Evolutionary conservation across 2,797 vertebrate genomes (phyloP).

Genomic region (Lagocephalus sceleratus): DNA sequence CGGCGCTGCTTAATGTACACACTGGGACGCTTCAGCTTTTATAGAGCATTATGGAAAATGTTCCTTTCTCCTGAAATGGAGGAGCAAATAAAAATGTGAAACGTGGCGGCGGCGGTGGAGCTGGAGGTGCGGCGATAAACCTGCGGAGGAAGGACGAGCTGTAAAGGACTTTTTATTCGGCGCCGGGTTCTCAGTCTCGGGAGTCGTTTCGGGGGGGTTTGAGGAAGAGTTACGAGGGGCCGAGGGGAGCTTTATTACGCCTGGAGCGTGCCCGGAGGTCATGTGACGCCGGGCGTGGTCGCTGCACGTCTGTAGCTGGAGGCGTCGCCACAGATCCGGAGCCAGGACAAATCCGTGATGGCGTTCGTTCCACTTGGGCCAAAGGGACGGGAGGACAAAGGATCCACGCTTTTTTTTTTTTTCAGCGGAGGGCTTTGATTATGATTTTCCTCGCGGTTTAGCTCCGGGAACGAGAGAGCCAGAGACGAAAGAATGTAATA

Average conservation of each 20-base stretch:
- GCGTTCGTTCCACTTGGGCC: slow-evolving; percentile 50
- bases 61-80: slow-evolving; percentile 50
- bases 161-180: slow-evolving; percentile 47
- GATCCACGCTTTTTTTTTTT: slow-evolving; percentile 63
- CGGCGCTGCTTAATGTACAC: slow-evolving; percentile 47
- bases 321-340: slow-evolving; percentile 33
- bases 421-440: slow-evolving; percentile 40
- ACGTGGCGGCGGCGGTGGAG: slow-evolving; percentile 32
- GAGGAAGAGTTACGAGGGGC: slow-evolving; percentile 47
- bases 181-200: slow-evolving; percentile 54
- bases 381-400: slow-evolving; percentile 51
- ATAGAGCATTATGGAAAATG: slow-evolving; percentile 47
- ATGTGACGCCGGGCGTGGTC: neutral
- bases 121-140: slow-evolving; percentile 25
- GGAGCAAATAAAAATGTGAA: slow-evolving; percentile 51
- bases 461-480: slow-evolving; percentile 42
- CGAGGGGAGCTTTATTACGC: slow-evolving; percentile 42
- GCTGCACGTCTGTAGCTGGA: slow-evolving; percentile 4
- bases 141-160: slow-evolving; percentile 33
- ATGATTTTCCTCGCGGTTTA: slow-evolving; percentile 55
- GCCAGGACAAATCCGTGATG: slow-evolving; percentile 40
- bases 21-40: slow-evolving; percentile 52
- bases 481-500: slow-evolving; percentile 10
- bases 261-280: neutral
- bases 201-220: slow-evolving; percentile 36